These are phyloP conservation scores for Trachelus tabidus DNA, from an alignment of 2,888 invertebrate species.

Conservation along the genomic window DNA sequence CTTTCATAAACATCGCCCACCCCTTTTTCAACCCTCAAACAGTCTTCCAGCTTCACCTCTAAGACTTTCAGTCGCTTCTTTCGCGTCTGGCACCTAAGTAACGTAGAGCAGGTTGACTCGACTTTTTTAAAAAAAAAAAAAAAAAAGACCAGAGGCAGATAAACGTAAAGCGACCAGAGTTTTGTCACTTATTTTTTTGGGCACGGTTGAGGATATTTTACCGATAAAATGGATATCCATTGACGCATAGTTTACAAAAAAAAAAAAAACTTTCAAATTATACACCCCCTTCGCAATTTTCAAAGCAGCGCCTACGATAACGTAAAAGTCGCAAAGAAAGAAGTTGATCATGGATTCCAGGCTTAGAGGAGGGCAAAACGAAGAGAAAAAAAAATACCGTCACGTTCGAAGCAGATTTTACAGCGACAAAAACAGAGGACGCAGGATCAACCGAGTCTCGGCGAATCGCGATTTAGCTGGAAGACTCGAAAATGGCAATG, in stretches of 20 bases:
- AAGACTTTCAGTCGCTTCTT: neutral
- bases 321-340: neutral
- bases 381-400: conserved; percentile 19
- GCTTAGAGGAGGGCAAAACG: conserved; percentile 7
- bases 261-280: conserved; percentile 1
- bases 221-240: conserved; percentile 19
- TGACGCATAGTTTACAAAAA: neutral
- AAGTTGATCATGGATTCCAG: conserved; percentile 2
- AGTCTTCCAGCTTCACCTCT: neutral
- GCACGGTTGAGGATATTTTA: conserved; percentile 21
- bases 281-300: neutral
- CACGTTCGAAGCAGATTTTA: neutral
- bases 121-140: conserved; percentile 12
- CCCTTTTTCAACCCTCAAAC: neutral
- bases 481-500: conserved; percentile 1
- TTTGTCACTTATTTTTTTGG: conserved; percentile 31
- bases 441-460: neutral
- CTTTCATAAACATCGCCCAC: conserved; percentile 13
- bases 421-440: neutral
- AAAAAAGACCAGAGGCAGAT: conserved; percentile 22
- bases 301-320: neutral
- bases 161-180: conserved; percentile 33
- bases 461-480: neutral
- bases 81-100: neutral
- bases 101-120: neutral